Evolutionary conservation across 2,113 vertebrate genomes (phyloP).

Genomic region (Pandion haliaetus): DNA sequence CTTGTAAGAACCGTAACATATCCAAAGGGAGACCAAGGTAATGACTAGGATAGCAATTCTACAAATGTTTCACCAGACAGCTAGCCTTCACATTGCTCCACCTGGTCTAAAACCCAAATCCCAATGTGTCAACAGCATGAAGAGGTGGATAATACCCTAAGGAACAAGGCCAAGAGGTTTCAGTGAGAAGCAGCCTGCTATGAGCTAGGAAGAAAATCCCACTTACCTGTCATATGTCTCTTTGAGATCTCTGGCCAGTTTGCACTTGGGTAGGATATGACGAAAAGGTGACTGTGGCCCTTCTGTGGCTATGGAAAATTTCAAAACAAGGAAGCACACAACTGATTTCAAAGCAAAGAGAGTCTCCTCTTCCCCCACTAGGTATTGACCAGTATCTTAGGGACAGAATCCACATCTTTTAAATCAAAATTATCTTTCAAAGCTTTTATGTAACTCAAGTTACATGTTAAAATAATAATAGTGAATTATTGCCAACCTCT

Average conservation of each 20-base stretch:
- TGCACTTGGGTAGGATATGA: constrained; percentile 97
- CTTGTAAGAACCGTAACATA: neutral
- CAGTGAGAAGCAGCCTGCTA: neutral
- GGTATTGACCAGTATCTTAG: neutral
- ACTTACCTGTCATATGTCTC: constrained; percentile 93
- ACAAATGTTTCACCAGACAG: neutral
- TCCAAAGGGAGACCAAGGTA: neutral
- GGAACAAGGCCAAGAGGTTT: neutral
- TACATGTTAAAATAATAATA: neutral
- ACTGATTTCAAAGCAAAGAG: neutral
- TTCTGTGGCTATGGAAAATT: constrained; percentile 74
- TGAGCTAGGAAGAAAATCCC: neutral
- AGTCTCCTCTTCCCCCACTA: neutral
- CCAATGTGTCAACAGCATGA: neutral
- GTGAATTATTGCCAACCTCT: neutral
- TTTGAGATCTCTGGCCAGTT: constrained; percentile 94
- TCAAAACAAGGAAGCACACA: neutral
- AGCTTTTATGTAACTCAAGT: neutral
- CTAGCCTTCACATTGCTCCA: neutral
- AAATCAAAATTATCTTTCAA: neutral
- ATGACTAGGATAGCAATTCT: neutral
- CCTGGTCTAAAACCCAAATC: neutral
- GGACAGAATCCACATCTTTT: neutral
- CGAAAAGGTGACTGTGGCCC: constrained; percentile 93
- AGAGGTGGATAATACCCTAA: neutral